Percentiles rank a stretch among this genome's conserved stretches.
These are phyloP conservation scores for Spermophilus dauricus DNA, from an alignment of 2,113 vertebrate species.

Conservation along the genomic window DNA sequence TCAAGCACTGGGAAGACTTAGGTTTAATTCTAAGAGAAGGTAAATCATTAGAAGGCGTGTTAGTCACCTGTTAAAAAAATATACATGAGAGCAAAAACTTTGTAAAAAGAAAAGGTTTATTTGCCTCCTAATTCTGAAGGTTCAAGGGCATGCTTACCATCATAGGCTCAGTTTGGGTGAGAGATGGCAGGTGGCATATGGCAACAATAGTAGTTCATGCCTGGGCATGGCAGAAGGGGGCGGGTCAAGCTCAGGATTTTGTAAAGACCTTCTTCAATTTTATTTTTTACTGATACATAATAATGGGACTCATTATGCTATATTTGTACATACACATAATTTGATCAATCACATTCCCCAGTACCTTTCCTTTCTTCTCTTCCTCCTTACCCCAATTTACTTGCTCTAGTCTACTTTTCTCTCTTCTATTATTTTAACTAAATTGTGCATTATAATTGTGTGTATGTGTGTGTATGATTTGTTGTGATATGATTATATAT, in stretches of 20 bases:
- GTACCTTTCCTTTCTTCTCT: too few species aligned
- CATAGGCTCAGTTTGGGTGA: not conserved
- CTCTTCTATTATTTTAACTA: too few species aligned
- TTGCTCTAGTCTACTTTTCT: too few species aligned
- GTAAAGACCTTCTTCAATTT: too few species aligned
- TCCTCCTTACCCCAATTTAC: too few species aligned
- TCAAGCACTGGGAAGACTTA: not conserved
- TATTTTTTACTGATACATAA: too few species aligned
- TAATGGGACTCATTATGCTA: too few species aligned
- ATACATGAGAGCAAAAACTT: not conserved
- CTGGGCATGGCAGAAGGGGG: not conserved
- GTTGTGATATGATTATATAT: too few species aligned
- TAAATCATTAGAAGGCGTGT: not conserved
- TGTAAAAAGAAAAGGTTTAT: not conserved
- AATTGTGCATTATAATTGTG: too few species aligned
- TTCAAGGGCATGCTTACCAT: fast-evolving
- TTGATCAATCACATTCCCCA: too few species aligned
- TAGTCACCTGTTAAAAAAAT: not conserved
- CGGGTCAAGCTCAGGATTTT: not conserved
- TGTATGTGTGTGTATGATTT: too few species aligned
- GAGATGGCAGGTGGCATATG: not conserved
- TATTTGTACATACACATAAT: too few species aligned
- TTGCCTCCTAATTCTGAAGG: not conserved
- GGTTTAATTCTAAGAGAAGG: not conserved
- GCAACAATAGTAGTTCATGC: not conserved